A percentile compares a stretch with the other conserved stretches of the same genome.
phyloP scores from a whole-genome alignment of 2,113 vertebrate genomes.

The Menura novaehollandiae region DNA sequence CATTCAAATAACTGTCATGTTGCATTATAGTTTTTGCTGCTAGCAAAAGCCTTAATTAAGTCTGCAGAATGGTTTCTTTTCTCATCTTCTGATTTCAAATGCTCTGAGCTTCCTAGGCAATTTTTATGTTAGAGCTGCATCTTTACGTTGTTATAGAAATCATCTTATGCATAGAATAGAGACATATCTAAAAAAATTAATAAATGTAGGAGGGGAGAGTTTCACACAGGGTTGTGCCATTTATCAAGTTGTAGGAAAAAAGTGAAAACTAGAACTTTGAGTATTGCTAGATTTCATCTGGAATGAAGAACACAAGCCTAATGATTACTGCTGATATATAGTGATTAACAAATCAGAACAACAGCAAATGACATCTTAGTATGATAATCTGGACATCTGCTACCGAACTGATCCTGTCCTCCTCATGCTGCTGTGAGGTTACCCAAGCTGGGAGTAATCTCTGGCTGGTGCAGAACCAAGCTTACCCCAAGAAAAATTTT shows the following conservation, averaged over 20 bases:
- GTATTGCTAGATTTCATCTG: background rate
- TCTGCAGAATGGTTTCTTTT: slow-evolving; percentile 26
- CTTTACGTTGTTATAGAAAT: background rate
- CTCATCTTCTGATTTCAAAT: slow-evolving; percentile 36
- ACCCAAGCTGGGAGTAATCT: background rate
- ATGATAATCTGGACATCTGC: background rate
- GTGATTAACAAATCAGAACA: background rate
- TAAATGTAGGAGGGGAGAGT: background rate
- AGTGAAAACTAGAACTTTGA: background rate
- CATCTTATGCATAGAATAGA: background rate
- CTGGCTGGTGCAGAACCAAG: background rate
- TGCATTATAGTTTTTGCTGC: slow-evolving; percentile 45
- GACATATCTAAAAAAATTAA: background rate
- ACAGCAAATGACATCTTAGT: background rate
- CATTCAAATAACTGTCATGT: slow-evolving; percentile 58
- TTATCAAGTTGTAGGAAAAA: background rate
- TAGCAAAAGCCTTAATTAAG: slow-evolving; percentile 59
- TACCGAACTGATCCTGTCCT: background rate
- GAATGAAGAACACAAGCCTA: background rate
- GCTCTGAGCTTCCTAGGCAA: slow-evolving; percentile 9
- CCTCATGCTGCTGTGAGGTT: background rate
- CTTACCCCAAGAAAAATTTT: background rate
- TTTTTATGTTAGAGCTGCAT: slow-evolving; percentile 25
- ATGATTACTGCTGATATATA: background rate
- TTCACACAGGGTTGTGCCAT: background rate